Conservation (phyloP, 2,888 invertebrate genomes). For the Chesias legatella region DNA sequence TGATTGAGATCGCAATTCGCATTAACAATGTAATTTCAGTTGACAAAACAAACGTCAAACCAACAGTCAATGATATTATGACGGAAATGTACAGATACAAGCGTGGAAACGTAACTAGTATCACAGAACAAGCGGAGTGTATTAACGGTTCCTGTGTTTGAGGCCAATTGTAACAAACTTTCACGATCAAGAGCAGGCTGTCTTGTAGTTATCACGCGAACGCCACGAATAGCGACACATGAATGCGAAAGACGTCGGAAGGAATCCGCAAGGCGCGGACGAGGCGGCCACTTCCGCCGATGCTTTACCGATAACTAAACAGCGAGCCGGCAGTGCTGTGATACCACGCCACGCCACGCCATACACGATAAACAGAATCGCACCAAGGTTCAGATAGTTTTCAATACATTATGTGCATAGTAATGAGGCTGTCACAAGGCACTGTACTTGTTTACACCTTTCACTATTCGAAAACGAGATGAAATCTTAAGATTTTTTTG, state of each 20-base stretch:
- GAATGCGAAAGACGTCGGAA: constrained; percentile 42
- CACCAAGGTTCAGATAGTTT: constrained; percentile 10
- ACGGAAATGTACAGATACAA: background rate
- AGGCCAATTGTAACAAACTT: constrained; percentile 73
- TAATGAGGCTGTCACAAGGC: constrained; percentile 3
- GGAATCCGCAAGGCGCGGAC: constrained; percentile 34
- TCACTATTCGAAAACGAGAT: constrained; percentile 8
- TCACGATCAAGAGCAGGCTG: constrained; percentile 73
- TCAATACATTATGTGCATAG: constrained; percentile 10
- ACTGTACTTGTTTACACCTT: constrained; percentile 4
- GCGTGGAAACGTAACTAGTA: constrained; percentile 44
- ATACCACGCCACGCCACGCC: constrained; percentile 25
- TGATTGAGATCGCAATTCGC: constrained; percentile 6
- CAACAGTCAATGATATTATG: background rate
- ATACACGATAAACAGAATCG: constrained; percentile 36
- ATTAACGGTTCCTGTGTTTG: constrained; percentile 68
- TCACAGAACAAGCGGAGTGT: constrained; percentile 55
- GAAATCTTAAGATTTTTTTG: too few relatives aligned
- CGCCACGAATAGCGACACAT: constrained; percentile 46
- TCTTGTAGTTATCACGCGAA: constrained; percentile 57
- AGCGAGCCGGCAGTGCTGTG: constrained; percentile 28
- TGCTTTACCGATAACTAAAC: constrained; percentile 60
- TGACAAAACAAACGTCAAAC: constrained; percentile 4
- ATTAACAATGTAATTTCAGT: constrained; percentile 2
- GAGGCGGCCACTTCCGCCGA: constrained; percentile 57